Conservation (phyloP, 2,888 invertebrate genomes). For the Ectemnius continuus region DNA sequence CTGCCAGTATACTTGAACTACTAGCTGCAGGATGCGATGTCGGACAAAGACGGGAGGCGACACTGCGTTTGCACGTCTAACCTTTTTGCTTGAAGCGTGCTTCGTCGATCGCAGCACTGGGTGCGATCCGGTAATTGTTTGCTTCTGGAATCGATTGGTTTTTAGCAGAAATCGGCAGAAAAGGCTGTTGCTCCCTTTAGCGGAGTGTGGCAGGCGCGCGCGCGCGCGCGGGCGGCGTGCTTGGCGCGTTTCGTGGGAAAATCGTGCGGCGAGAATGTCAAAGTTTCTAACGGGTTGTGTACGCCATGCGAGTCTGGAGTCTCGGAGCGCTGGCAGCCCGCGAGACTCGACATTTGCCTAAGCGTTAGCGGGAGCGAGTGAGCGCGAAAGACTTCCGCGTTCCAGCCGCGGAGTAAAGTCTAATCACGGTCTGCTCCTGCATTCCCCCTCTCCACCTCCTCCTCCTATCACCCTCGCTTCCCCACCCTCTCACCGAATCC, state of each 20-base stretch:
- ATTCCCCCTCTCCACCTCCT: not conserved
- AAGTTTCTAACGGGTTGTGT: conserved; percentile 49
- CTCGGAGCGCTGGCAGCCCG: conserved; percentile 13
- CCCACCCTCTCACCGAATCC: conserved; percentile 2
- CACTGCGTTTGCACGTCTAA: conserved; percentile 35
- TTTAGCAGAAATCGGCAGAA: conserved; percentile 46
- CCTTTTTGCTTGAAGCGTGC: conserved; percentile 27
- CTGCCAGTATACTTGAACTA: not conserved
- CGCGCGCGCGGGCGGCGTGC: too few relatives aligned
- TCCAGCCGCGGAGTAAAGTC: conserved; percentile 51
- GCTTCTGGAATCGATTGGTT: conserved; percentile 3
- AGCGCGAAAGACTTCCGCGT: conserved; percentile 52
- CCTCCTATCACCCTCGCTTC: too few relatives aligned
- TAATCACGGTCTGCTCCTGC: conserved; percentile 41
- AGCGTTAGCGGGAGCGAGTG: conserved; percentile 26
- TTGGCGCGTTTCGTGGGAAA: conserved; percentile 43
- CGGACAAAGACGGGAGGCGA: conserved; percentile 17
- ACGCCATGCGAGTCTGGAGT: conserved; percentile 22
- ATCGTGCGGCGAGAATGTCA: conserved; percentile 46
- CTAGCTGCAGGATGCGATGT: conserved; percentile 42
- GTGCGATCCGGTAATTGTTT: too few relatives aligned
- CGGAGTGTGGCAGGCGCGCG: not conserved
- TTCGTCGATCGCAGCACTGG: too few relatives aligned
- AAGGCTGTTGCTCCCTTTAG: conserved; percentile 50
- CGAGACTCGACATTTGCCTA: conserved; percentile 52